Evolutionary conservation across 2,797 vertebrate genomes (phyloP).

Genomic region (Tympanoctomys barrerae): DNA sequence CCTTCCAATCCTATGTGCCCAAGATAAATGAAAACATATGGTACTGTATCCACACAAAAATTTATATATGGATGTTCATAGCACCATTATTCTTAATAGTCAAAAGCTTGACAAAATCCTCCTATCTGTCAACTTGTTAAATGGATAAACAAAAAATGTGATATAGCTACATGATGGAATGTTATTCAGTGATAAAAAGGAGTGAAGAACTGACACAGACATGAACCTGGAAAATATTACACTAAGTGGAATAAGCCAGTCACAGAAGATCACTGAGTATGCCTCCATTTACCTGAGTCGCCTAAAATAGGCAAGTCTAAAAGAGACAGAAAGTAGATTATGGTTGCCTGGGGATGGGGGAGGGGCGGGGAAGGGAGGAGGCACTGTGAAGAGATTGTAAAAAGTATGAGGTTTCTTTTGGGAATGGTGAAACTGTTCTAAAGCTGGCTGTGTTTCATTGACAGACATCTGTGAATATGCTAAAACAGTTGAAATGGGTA

Average conservation of each 20-base stretch:
- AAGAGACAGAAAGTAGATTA: neutral
- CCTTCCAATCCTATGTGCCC: neutral
- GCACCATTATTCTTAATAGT: neutral
- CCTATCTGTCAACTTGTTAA: neutral
- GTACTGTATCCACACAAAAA: neutral
- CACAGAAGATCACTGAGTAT: neutral
- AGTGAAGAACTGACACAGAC: neutral
- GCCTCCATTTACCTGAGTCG: neutral
- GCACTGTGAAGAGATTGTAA: neutral
- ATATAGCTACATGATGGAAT: neutral
- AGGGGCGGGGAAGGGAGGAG: neutral
- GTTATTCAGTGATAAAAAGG: neutral
- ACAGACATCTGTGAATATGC: neutral
- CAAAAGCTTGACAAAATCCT: neutral
- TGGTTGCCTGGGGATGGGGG: neutral
- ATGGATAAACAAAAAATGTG: neutral
- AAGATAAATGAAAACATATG: neutral
- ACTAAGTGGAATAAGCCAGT: neutral
- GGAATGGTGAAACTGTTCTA: neutral
- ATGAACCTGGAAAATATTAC: neutral
- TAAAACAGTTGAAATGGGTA: neutral
- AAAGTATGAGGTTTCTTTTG: neutral
- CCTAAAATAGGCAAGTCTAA: constrained; percentile 1
- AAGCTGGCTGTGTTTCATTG: neutral
- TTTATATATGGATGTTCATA: neutral